phyloP scores from a whole-genome alignment of 2,113 vertebrate genomes.

The Orientallactaga bullata region DNA sequence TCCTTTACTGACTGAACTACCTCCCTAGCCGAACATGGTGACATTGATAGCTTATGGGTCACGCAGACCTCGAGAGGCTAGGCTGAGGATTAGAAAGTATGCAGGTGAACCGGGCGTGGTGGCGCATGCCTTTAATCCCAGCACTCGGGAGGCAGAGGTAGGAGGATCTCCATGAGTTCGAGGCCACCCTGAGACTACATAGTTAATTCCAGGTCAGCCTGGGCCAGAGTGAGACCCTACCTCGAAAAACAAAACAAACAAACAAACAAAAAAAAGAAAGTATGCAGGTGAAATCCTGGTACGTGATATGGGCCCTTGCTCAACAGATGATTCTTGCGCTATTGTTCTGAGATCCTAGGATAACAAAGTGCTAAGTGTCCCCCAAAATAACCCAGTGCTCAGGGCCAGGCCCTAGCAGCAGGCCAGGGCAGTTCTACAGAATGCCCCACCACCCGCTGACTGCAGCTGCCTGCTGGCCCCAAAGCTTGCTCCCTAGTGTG shows the following conservation, averaged over 20 bases:
- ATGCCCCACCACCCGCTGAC: not conserved
- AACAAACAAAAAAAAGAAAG: too few relatives aligned
- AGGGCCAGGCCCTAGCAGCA: not conserved
- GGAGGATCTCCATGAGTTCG: too few relatives aligned
- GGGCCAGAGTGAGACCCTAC: too few relatives aligned
- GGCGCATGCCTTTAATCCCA: too few relatives aligned
- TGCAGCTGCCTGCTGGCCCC: not conserved
- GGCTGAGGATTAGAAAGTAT: conserved; percentile 35
- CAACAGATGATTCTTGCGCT: not conserved
- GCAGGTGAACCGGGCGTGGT: too few relatives aligned
- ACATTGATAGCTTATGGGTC: not conserved
- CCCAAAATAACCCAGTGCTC: conserved; percentile 19
- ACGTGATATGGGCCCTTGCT: conserved; percentile 24
- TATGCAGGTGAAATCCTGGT: not conserved
- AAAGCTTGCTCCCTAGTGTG: not conserved
- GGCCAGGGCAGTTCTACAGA: not conserved
- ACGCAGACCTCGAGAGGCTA: not conserved
- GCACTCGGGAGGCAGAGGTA: too few relatives aligned
- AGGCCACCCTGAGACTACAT: too few relatives aligned
- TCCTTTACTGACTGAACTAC: too few relatives aligned
- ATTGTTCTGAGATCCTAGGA: not conserved
- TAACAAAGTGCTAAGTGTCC: not conserved
- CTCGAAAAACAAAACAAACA: too few relatives aligned
- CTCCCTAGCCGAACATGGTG: not conserved
- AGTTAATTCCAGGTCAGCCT: too few relatives aligned